Evolutionary conservation across 1,140 invertebrate species (phyloP).

Genomic region (Musca vetustissima): DNA sequence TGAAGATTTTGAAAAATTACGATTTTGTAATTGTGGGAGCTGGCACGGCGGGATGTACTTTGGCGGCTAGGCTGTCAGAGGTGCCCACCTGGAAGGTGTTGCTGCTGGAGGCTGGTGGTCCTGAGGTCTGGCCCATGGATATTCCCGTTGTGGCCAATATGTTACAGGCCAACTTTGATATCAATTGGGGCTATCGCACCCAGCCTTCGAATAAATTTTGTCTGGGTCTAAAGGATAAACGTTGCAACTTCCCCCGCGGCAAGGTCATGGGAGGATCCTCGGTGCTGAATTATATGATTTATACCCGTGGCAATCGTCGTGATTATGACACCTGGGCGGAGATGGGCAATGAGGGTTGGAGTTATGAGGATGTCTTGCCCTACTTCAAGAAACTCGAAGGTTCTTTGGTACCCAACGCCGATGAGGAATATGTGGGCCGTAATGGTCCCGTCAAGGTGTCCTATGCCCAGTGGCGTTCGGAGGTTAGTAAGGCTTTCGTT

Average conservation of each 20-base stretch:
- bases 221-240: conserved; percentile 52
- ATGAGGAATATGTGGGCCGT: conserved; percentile 59
- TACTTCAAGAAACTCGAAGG: conserved; percentile 81
- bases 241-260: conserved; percentile 69
- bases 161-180: conserved; percentile 58
- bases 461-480: conserved; percentile 61
- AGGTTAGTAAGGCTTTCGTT: conserved; percentile 67
- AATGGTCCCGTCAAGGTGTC: conserved; percentile 59
- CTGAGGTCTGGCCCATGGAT: conserved; percentile 64
- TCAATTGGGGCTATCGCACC: conserved; percentile 68
- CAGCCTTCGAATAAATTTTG: conserved; percentile 55
- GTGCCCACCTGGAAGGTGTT: conserved; percentile 62
- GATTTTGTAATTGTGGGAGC: conserved; percentile 68
- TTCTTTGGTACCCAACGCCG: conserved; percentile 60
- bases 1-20: conserved; percentile 45
- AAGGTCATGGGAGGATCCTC: conserved; percentile 80
- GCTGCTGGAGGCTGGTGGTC: conserved; percentile 65
- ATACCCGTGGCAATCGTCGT: conserved; percentile 69
- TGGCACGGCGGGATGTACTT: conserved; percentile 68
- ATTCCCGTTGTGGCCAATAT: conserved; percentile 63
- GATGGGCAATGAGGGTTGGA: conserved; percentile 79
- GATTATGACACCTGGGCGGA: conserved; percentile 77
- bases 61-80: conserved; percentile 65
- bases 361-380: conserved; percentile 73
- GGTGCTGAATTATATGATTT: conserved; percentile 86